phyloP scores from a whole-genome alignment of 1,140 invertebrate species.

The Drosophila teissieri region DNA sequence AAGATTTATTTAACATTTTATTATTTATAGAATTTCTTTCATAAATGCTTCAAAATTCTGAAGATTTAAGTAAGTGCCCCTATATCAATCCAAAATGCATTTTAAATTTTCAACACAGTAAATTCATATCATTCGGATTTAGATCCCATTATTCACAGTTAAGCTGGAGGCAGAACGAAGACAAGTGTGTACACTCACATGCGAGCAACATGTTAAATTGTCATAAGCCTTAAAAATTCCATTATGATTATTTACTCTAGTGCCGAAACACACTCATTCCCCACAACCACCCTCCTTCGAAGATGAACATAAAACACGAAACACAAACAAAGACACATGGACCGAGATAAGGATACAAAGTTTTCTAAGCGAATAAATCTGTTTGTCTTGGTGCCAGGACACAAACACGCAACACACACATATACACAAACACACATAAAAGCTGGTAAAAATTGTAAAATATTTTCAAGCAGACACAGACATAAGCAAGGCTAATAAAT shows the following conservation, averaged over 20 bases:
- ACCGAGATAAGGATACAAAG: constrained; percentile 73
- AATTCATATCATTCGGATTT: constrained; percentile 64
- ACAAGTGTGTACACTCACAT: constrained; percentile 2
- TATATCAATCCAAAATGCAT: not conserved
- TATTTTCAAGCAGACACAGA: constrained; percentile 58
- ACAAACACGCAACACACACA: constrained; percentile 29
- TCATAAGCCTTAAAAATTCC: constrained; percentile 81
- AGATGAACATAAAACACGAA: constrained; percentile 57
- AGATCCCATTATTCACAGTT: constrained; percentile 56
- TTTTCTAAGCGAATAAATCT: constrained; percentile 81
- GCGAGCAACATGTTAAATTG: constrained; percentile 67
- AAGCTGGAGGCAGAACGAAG: constrained; percentile 36
- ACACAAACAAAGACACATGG: constrained; percentile 60
- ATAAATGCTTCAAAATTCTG: too few relatives aligned
- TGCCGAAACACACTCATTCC: constrained; percentile 6
- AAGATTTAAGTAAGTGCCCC: too few relatives aligned
- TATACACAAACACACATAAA: constrained; percentile 18
- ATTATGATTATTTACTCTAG: constrained; percentile 81
- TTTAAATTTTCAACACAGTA: constrained; percentile 46
- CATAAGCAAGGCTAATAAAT: constrained; percentile 75
- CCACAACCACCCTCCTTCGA: not conserved
- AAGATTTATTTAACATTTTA: too few relatives aligned
- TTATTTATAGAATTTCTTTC: too few relatives aligned
- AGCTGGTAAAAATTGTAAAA: constrained; percentile 75
- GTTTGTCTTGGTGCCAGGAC: constrained; percentile 75